Evolutionary conservation across 2,113 vertebrate genomes (phyloP), one percentile per base, ranked within the genome.

Genomic region (Oncorhynchus keta): DNA sequence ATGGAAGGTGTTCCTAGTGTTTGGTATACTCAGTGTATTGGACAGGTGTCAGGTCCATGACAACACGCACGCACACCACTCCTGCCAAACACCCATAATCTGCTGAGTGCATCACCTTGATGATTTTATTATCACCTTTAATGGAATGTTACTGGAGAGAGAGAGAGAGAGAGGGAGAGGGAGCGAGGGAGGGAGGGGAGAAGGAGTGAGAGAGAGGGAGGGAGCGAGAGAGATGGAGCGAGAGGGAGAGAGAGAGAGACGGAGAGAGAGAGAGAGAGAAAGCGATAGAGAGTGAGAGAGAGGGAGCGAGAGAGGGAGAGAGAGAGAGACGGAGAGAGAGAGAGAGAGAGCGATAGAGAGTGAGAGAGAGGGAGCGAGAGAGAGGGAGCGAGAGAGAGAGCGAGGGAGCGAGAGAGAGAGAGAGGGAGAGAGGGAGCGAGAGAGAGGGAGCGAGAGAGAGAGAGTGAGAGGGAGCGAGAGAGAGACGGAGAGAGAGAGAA

Each of bases 111-210:
- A 82, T 79, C 1, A 4, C 84, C 77, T 81, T 81, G 76, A 84
- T 80, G 76, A 89, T 88, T 84, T 79, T 79, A 84, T 90, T 89
- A 86, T 90, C 88, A 90, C 88, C 87, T 89, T 86, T 90, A 89
- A 90, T 90, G 82, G 89, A 89, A 84, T 88, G 85, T 85, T 81
- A 77, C 81, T 88, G 86, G 1, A 51, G 26, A 35, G 5, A 35
- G 30, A 32, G 30, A 32, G 30, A 5, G 4, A 32, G 30, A 5
- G 30, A 5, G 4, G 4, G 30, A 30, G 0, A 30, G 3, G 1
- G 30, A 30, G 28, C 1, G 30, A 32, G n/a, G n/a, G 30, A 32
- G 30, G 1, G 30, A 5, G 30, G n/a, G n/a, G 28, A 3, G 3
- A 30, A 4, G 0, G 30, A 5, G 30, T n/a, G n/a, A 5, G 4